Base-by-base conservation (phyloP, 2,797 vertebrate species). In the Leptoclinus maculatus region DNA sequence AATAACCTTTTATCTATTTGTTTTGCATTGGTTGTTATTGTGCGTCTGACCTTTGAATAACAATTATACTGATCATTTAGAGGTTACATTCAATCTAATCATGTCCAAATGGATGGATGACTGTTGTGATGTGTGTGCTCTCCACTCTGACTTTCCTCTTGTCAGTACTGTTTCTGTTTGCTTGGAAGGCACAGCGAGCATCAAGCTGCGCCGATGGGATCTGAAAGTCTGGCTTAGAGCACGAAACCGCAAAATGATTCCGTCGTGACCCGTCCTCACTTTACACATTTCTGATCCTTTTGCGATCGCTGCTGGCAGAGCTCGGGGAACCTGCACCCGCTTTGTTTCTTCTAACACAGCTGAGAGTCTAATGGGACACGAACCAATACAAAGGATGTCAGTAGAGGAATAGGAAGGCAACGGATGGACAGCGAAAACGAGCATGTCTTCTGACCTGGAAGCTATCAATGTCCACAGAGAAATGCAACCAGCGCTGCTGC, bases 41-140 rank as follows among this genome's bases (percentile, higher is more conserved):
- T 70, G 21, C 41, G 66, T 82, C 78, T 91, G 83, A 90, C 91
- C 87, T 92, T 91, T 91, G 38, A 87, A 89, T 60, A 67, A 90
- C 71, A 80, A 78, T 80, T 39, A 76, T 7, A 21, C 27, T 17
- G 60, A 77, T 25, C 74, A 70, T 84, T 82, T 66, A 73, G 75
- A 84, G 74, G 74, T 74, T 75, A 71, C 39, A 75, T 59, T 41
- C 21, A 88, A 83, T 89, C 69, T 12, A 66, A 91, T 91, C 70
- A 82, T 4, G 14, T 57, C 57, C 71, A 41, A 16, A 84, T 21
- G 70, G 76, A 85, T 68, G 16, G 71, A 83, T 64, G 68, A 38
- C 47, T 66, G 74, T 38, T 71, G 60, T 53, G 53, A 56, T 47
- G 59, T 14, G 27, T 32, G 47, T 25, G 21, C 45, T 58, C 53